Evolutionary conservation across 2,113 vertebrate species (phyloP).

Genomic region (Anolis carolinensis): DNA sequence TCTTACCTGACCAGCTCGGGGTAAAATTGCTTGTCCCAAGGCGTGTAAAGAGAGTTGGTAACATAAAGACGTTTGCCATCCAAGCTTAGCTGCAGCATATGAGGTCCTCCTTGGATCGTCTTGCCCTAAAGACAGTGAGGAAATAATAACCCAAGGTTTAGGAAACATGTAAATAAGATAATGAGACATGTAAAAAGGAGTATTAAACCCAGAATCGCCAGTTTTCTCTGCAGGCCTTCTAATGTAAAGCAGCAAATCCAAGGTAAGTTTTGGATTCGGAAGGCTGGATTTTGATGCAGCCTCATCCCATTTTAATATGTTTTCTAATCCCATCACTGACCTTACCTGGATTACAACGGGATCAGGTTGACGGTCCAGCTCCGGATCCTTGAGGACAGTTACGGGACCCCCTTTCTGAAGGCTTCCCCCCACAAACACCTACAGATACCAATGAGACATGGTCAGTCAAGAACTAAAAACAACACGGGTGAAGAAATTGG

Average conservation of each 20-base stretch:
- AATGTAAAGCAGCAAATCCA: no score
- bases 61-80: conserved; percentile 89
- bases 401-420: conserved; percentile 81
- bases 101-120: conserved; percentile 82
- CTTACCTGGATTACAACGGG: conserved; percentile 85
- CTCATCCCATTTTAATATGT: no score
- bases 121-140: conserved; percentile 77
- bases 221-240: no score
- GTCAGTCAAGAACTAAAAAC: not conserved
- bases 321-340: no score
- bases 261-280: no score
- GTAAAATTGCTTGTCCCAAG: conserved; percentile 97
- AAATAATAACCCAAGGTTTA: not conserved
- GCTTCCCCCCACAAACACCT: conserved; percentile 92
- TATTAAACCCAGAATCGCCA: no score
- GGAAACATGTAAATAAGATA: no score
- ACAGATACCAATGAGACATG: not conserved
- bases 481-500: no score
- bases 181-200: no score
- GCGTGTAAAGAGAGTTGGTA: conserved; percentile 88
- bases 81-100: conserved; percentile 95
- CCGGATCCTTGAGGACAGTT: conserved; percentile 84
- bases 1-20: conserved; percentile 86
- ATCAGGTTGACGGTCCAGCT: conserved; percentile 80
- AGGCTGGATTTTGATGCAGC: no score